Evolutionary conservation across 2,888 invertebrate genomes (phyloP).

Genomic region (Argynnis bischoffii): DNA sequence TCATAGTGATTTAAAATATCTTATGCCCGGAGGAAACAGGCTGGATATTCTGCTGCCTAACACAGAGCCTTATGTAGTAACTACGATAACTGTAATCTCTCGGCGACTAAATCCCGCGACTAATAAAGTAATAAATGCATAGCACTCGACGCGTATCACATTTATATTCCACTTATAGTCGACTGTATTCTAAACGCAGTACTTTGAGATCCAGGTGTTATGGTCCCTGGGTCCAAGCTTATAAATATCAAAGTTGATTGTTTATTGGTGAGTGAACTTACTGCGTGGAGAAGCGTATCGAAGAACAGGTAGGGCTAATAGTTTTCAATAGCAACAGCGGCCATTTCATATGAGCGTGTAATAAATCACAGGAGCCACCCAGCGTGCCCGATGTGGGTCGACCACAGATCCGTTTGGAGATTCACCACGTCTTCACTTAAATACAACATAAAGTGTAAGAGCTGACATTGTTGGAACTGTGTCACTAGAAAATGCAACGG

Average conservation of each 20-base stretch:
- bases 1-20: slow-evolving; percentile 43
- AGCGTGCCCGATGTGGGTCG: slow-evolving; percentile 48
- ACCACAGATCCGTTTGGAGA: slow-evolving; percentile 41
- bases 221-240: slow-evolving; percentile 2
- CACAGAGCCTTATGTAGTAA: slow-evolving; percentile 34
- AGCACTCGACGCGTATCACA: slow-evolving; percentile 38
- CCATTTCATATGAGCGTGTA: slow-evolving; percentile 44
- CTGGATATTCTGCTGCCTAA: slow-evolving; percentile 38
- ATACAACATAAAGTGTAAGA: slow-evolving; percentile 13
- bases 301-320: slow-evolving; percentile 47
- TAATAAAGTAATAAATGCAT: slow-evolving; percentile 54
- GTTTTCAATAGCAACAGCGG: slow-evolving; percentile 45
- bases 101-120: slow-evolving; percentile 34
- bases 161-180: slow-evolving; percentile 23
- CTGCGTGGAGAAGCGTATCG: slow-evolving; percentile 28
- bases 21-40: slow-evolving; percentile 36
- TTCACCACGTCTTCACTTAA: slow-evolving; percentile 33
- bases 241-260: slow-evolving; percentile 24
- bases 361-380: slow-evolving; percentile 56
- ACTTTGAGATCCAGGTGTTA: slow-evolving; percentile 15
- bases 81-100: slow-evolving; percentile 41
- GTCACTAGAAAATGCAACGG: slow-evolving; percentile 27
- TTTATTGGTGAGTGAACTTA: slow-evolving; percentile 14
- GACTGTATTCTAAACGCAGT: slow-evolving; percentile 28
- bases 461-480: slow-evolving; percentile 30